Evolutionary conservation across 2,888 invertebrate genomes (phyloP).

Genomic region (Acanthosoma haemorrhoidale): DNA sequence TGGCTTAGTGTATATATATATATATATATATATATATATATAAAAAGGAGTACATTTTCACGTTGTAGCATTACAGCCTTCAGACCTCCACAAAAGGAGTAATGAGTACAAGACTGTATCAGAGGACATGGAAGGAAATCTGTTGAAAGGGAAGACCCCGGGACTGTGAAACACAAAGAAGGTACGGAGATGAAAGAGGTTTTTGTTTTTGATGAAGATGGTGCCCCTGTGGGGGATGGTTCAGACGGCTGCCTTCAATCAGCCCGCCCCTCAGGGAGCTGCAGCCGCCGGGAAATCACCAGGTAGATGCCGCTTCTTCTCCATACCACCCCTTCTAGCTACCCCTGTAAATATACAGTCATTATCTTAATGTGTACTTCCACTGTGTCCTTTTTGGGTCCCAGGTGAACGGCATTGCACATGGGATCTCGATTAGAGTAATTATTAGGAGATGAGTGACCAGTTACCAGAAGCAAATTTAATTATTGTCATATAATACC

Average conservation of each 20-base stretch:
- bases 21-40: too few relatives aligned
- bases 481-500: too few relatives aligned
- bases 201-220: not conserved
- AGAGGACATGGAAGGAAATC: not conserved
- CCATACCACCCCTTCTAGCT: not conserved
- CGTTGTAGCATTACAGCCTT: too few relatives aligned
- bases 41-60: too few relatives aligned
- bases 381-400: too few relatives aligned
- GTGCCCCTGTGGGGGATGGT: not conserved
- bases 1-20: too few relatives aligned
- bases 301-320: not conserved
- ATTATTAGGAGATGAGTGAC: too few relatives aligned
- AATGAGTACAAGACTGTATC: not conserved
- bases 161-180: not conserved
- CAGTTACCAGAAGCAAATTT: too few relatives aligned
- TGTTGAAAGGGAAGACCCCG: not conserved
- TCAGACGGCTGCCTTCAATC: not conserved
- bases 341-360: not conserved
- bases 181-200: slow-evolving; percentile 1
- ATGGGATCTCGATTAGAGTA: too few relatives aligned
- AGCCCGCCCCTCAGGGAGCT: not conserved
- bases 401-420: too few relatives aligned
- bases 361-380: too few relatives aligned
- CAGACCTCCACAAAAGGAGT: too few relatives aligned
- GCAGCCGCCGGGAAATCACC: not conserved